A percentile compares a stretch with the other conserved stretches of the same genome.
phyloP scores from a whole-genome alignment of 2,888 invertebrate genomes.

The Lasioglossum leucozonium region DNA sequence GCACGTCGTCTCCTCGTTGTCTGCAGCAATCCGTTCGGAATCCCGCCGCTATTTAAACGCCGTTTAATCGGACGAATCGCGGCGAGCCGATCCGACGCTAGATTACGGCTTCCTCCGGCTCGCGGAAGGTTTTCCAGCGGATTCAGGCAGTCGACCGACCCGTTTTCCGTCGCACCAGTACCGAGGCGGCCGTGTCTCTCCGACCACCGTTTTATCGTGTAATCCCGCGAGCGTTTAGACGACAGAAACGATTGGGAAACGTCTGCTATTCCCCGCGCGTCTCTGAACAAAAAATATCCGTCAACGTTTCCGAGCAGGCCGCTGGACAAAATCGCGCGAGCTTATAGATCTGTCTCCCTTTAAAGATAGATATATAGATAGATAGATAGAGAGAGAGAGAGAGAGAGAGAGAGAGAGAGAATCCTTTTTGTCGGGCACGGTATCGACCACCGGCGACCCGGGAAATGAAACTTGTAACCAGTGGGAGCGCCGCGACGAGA shows the following conservation, averaged over 20 bases:
- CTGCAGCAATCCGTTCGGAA: constrained; percentile 13
- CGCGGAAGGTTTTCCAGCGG: constrained; percentile 39
- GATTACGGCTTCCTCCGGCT: not conserved
- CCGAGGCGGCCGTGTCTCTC: not conserved
- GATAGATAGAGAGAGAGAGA: no score
- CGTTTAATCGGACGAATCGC: constrained; percentile 34
- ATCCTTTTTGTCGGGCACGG: not conserved
- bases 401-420: not conserved
- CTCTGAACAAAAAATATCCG: not conserved
- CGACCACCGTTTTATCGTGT: constrained; percentile 28
- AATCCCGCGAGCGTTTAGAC: constrained; percentile 46
- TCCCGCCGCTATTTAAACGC: constrained; percentile 36
- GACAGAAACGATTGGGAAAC: constrained; percentile 17
- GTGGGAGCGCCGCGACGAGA: not conserved
- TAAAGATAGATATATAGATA: not conserved
- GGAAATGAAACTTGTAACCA: constrained; percentile 31
- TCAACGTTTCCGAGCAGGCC: no score
- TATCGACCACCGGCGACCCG: not conserved
- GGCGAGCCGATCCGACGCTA: constrained; percentile 10
- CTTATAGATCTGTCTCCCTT: not conserved
- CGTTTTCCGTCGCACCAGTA: constrained; percentile 19
- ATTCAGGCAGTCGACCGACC: constrained; percentile 35
- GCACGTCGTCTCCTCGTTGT: constrained; percentile 5
- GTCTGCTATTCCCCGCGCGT: not conserved
- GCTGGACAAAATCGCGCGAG: not conserved